Conservation (phyloP, 2,888 invertebrate genomes). For the Plagiodera versicolora region DNA sequence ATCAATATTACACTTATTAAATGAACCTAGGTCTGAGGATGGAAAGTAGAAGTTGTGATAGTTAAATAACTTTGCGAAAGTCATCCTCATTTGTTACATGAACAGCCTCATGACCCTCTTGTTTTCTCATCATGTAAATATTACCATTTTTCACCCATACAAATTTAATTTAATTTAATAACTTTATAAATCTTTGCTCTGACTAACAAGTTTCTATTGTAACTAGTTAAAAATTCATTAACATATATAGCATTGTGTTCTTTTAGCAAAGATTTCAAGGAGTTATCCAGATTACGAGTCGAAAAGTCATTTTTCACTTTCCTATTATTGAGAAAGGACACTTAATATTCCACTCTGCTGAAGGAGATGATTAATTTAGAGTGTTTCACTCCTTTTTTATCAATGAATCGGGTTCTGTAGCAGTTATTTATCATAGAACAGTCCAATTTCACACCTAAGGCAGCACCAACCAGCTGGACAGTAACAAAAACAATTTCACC, state of each 20-base stretch:
- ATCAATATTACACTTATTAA: neutral
- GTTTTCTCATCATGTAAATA: slow-evolving; percentile 3
- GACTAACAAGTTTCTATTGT: neutral
- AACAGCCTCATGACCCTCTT: neutral
- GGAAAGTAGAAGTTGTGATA: neutral
- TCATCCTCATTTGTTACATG: neutral
- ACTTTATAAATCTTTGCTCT: neutral
- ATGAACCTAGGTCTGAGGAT: neutral
- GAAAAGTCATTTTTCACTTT: slow-evolving; percentile 1
- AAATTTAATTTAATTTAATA: neutral
- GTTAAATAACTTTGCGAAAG: slow-evolving; percentile 2
- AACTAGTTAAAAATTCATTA: neutral
- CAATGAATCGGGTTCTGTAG: neutral
- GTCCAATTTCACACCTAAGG: neutral
- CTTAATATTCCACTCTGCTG: neutral
- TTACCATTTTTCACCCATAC: neutral
- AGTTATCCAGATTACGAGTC: slow-evolving; percentile 3
- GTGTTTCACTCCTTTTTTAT: neutral
- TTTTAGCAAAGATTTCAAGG: neutral
- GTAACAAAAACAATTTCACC: slow-evolving; percentile 2
- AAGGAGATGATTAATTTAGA: neutral
- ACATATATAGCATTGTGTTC: slow-evolving; percentile 3
- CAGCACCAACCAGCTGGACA: neutral
- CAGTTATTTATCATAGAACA: slow-evolving; percentile 1
- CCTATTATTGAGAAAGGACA: neutral